Percentiles rank a stretch among this genome's conserved stretches.
These are phyloP conservation scores for Anolis carolinensis DNA, from an alignment of 2,113 vertebrate species.

Conservation along the genomic window DNA sequence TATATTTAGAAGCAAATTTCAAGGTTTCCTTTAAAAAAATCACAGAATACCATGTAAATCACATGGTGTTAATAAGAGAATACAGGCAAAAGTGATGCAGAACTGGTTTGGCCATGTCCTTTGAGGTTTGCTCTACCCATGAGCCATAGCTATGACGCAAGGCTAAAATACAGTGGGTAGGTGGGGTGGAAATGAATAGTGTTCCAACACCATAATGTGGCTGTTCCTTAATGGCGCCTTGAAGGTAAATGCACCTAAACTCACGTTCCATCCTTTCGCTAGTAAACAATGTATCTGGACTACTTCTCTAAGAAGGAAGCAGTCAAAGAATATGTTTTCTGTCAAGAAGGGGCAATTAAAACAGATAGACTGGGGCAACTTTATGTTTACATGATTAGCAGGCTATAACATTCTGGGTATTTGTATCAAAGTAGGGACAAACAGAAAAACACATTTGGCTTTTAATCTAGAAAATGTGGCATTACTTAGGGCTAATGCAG, in stretches of 20 bases:
- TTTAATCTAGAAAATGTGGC: slow-evolving; percentile 56
- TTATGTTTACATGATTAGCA: slow-evolving; percentile 56
- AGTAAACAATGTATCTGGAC: slow-evolving; percentile 66
- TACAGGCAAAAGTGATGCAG: too few species aligned
- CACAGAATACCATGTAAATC: too few species aligned
- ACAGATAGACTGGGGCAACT: slow-evolving; percentile 47
- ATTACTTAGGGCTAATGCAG: slow-evolving; percentile 57
- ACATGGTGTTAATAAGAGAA: not conserved
- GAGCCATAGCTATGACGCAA: slow-evolving; percentile 26
- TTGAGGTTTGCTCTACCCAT: not conserved
- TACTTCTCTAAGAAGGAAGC: slow-evolving; percentile 60
- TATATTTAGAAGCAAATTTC: not conserved
- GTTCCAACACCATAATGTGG: slow-evolving; percentile 58
- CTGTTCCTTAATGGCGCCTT: slow-evolving; percentile 68
- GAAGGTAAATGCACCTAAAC: slow-evolving; percentile 76
- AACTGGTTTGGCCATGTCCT: not conserved
- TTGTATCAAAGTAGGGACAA: slow-evolving; percentile 14
- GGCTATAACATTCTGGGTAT: slow-evolving; percentile 47
- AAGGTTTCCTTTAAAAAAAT: not conserved
- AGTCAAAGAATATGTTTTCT: slow-evolving; percentile 64
- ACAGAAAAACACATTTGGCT: slow-evolving; percentile 44
- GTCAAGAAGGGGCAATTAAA: slow-evolving; percentile 66
- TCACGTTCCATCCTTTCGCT: slow-evolving; percentile 58
- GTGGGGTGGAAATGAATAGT: slow-evolving; percentile 43
- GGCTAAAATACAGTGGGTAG: slow-evolving; percentile 37